Base-by-base conservation (phyloP, 2,113 vertebrate species). In the Macrotus californicus region DNA sequence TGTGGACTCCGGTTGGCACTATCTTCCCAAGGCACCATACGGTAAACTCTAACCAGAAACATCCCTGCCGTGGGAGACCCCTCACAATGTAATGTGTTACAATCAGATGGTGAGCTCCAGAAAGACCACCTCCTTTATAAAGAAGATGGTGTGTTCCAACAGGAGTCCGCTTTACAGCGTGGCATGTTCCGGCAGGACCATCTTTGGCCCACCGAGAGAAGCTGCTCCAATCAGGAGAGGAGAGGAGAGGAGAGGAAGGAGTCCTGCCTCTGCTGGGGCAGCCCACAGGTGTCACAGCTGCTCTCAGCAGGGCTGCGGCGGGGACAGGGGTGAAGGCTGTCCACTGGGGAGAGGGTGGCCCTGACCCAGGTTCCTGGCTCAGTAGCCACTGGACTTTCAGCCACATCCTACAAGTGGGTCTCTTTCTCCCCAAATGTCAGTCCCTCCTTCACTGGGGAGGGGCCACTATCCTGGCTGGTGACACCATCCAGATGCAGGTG, bases 351-450 rank as follows among this genome's bases (percentile, higher is more conserved):
- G 24, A 29, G 36, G 22, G 77, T 46, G 41, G 64, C 36, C 73
- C 70, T 54, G 73, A 61, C 76, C 52, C 36, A 76, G 72, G 77
- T 36, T 48, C 77, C 52, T 48, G 81, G 26, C 54, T 79, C 73
- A 86, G 50, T 5, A 66, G 72, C 83, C 77, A 36, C 85, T 16
- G 54, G 76, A 43, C 43, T 52, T 79, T 75, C 39, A 15, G 56
- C 46, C 79, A 56, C 59, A 34, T 36, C 73, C 97, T 82, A 99
- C 92, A 99, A 96, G 52, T 97, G 92, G 0, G 98, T 98, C 98
- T 99, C 98, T 95, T 98, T 98, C 96, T 98, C 98, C 21, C 92
- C 97, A 39, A 67, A 77, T 66, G 97, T 94, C 34, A 98, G 96
- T 41, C 97, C 94, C 82, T 98, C 97, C 87, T 81, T 98, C 21